phyloP scores from a whole-genome alignment of 2,888 invertebrate species.

The Alitta virens region DNA sequence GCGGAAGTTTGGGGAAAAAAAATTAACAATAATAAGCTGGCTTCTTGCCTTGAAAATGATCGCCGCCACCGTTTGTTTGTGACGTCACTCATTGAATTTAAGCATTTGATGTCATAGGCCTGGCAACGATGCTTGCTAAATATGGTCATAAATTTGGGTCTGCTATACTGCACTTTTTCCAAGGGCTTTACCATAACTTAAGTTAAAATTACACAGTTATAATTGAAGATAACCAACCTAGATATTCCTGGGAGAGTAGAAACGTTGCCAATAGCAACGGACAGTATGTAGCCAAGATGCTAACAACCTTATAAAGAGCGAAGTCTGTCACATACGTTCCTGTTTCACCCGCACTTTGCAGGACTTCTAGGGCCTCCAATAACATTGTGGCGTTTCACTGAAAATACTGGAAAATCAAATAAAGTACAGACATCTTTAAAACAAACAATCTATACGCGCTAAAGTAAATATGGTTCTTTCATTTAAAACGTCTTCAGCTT shows the following conservation, averaged over 20 bases:
- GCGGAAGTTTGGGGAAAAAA: too few species aligned
- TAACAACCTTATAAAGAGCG: conserved; percentile 20
- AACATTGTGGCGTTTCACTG: conserved; percentile 10
- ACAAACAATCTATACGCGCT: too few species aligned
- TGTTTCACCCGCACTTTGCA: conserved; percentile 19
- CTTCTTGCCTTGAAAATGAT: too few species aligned
- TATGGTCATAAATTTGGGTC: too few species aligned
- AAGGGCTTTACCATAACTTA: neutral
- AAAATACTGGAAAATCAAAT: too few species aligned
- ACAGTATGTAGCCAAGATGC: conserved; percentile 20
- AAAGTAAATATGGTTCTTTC: too few species aligned
- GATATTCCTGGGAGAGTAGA: conserved; percentile 24
- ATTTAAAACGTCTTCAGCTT: too few species aligned
- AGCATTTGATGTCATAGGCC: too few species aligned
- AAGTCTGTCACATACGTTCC: conserved; percentile 22
- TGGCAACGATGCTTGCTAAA: too few species aligned
- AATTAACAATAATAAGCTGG: neutral
- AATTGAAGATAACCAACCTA: conserved; percentile 20
- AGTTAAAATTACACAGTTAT: neutral
- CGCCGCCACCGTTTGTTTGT: too few species aligned
- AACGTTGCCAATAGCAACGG: conserved; percentile 21
- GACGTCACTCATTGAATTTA: too few species aligned
- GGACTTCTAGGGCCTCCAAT: conserved; percentile 21
- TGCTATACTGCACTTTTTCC: neutral
- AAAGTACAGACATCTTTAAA: too few species aligned